Percentiles rank a stretch among this genome's conserved stretches.
These are phyloP conservation scores for Amiota mariae DNA, from an alignment of 2,888 invertebrate species.

Conservation along the genomic window DNA sequence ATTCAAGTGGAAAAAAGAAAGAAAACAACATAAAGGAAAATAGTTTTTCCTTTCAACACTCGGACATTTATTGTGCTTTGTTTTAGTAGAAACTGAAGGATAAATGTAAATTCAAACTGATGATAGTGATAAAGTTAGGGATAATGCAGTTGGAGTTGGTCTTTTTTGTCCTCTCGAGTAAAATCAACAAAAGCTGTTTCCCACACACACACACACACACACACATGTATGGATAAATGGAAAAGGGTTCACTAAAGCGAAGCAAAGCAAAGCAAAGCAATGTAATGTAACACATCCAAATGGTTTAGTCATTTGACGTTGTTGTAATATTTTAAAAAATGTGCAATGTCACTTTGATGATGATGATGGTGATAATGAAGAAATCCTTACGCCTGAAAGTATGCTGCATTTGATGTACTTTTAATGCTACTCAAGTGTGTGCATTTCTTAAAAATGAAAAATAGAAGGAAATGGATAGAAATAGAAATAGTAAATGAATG, in stretches of 20 bases:
- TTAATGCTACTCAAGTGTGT: constrained; percentile 54
- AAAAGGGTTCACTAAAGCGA: constrained; percentile 18
- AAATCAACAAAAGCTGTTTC: constrained; percentile 36
- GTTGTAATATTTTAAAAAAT: constrained; percentile 3
- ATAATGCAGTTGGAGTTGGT: neutral
- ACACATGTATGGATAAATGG: neutral
- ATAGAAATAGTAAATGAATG: neutral
- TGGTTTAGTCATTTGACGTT: constrained; percentile 9
- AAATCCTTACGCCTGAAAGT: neutral
- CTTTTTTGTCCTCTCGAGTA: neutral
- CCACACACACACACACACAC: neutral
- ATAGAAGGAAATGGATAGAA: neutral
- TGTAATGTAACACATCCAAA: neutral
- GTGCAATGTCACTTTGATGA: neutral
- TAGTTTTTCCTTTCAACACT: neutral
- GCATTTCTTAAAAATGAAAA: neutral
- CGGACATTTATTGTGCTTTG: constrained; percentile 5
- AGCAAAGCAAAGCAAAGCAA: neutral
- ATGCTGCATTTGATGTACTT: constrained; percentile 52
- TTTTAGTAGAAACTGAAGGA: constrained; percentile 31
- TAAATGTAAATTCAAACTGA: constrained; percentile 52
- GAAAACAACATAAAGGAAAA: neutral
- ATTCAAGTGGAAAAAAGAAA: neutral
- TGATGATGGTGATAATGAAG: no score
- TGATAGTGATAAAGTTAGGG: constrained; percentile 1